Evolutionary conservation across 2,113 vertebrate species (phyloP).

Genomic region (Bombycilla garrulus): DNA sequence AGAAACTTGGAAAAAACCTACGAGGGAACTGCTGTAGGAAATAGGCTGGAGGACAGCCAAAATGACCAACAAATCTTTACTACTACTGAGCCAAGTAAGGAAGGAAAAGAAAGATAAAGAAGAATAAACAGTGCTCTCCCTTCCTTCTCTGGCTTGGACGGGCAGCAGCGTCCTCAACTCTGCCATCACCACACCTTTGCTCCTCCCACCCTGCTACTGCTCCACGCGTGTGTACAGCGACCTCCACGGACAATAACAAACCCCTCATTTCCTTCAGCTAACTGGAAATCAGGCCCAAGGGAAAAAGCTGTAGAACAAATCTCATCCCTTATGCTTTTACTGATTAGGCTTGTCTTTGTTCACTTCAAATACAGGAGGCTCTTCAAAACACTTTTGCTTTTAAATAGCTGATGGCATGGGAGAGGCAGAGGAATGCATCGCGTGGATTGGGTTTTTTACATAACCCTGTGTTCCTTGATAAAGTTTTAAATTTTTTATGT

Average conservation of each 20-base stretch:
- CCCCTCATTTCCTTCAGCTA: neutral
- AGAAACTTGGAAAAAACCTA: neutral
- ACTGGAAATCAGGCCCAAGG: neutral
- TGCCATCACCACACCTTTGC: neutral
- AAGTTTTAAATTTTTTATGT: neutral
- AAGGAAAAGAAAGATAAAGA: conserved; percentile 31
- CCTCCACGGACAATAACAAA: neutral
- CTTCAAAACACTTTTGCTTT: neutral
- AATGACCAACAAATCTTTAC: neutral
- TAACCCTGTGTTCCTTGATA: neutral
- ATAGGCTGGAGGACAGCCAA: conserved; percentile 20
- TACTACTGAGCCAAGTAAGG: neutral
- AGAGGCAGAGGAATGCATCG: too few relatives aligned
- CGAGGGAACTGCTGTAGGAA: neutral
- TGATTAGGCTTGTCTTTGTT: neutral
- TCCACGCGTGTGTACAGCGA: neutral
- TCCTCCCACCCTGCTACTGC: neutral
- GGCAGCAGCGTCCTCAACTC: neutral
- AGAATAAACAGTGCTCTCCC: conserved; percentile 5
- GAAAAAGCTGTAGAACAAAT: neutral
- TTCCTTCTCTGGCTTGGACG: neutral
- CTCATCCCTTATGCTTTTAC: neutral
- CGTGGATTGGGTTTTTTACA: neutral
- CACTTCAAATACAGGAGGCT: neutral
- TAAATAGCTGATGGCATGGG: neutral